phyloP scores from a whole-genome alignment of 2,888 invertebrate species.

The Conomelus anceps region DNA sequence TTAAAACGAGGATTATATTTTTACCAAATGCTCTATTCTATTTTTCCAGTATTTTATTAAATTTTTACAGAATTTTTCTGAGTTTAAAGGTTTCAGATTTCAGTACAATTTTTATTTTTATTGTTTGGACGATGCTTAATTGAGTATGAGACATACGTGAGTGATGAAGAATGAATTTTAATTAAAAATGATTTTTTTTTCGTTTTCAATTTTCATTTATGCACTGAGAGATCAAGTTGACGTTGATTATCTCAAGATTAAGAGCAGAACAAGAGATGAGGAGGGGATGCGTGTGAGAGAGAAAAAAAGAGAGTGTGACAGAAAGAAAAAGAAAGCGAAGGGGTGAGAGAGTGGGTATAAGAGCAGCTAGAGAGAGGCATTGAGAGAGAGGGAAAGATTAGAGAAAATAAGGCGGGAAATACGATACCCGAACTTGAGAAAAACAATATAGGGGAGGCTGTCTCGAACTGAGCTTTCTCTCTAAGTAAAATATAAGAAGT shows the following conservation, averaged over 20 bases:
- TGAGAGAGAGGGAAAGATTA: background rate
- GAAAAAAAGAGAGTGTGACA: background rate
- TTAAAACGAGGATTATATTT: too few species aligned
- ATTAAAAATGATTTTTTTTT: too few species aligned
- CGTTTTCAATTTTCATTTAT: too few species aligned
- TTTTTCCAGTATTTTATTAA: too few species aligned
- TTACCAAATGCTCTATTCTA: too few species aligned
- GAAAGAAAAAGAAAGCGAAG: background rate
- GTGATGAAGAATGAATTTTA: too few species aligned
- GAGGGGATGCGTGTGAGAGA: background rate
- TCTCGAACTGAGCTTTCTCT: background rate
- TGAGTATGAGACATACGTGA: too few species aligned
- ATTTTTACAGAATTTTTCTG: too few species aligned
- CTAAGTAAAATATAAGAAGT: background rate
- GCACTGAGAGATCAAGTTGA: background rate
- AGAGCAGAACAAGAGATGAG: background rate
- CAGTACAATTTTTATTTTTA: too few species aligned
- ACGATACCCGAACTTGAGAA: background rate
- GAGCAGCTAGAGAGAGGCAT: background rate
- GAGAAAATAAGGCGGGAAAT: background rate
- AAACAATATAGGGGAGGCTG: background rate
- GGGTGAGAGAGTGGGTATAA: background rate
- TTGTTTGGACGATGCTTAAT: too few species aligned
- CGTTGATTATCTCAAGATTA: background rate
- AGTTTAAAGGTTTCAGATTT: too few species aligned